Percentiles rank a stretch among this genome's conserved stretches.
These are phyloP conservation scores for Coccyzus lansbergi DNA, from an alignment of 2,797 vertebrate genomes.

Conservation along the genomic window DNA sequence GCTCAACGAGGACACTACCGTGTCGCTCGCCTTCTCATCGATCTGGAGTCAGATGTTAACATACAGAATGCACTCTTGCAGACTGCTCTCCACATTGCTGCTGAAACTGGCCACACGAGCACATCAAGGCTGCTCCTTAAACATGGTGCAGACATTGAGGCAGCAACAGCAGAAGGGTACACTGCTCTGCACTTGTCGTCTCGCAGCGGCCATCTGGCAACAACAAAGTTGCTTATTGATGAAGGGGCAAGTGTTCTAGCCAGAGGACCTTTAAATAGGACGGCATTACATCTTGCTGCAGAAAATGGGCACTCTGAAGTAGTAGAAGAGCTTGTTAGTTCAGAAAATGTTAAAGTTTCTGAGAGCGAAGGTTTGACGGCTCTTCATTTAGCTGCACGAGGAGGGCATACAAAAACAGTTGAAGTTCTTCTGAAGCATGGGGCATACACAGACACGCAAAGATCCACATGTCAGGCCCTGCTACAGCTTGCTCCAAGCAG, in stretches of 20 bases:
- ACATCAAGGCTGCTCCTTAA: conserved; percentile 92
- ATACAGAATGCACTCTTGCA: conserved; percentile 71
- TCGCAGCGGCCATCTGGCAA: conserved; percentile 86
- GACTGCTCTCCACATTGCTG: conserved; percentile 89
- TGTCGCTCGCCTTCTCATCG: conserved; percentile 93
- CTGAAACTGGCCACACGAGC: conserved; percentile 95
- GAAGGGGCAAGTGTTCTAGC: conserved; percentile 81
- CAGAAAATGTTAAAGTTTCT: conserved; percentile 68
- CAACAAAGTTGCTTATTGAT: conserved; percentile 87
- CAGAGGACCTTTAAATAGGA: conserved; percentile 74
- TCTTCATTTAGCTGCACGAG: conserved; percentile 83
- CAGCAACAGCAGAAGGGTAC: conserved; percentile 80
- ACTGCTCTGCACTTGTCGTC: conserved; percentile 90
- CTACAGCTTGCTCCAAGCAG: conserved; percentile 47
- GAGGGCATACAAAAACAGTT: conserved; percentile 79
- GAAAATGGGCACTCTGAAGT: conserved; percentile 87
- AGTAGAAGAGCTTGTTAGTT: conserved; percentile 83
- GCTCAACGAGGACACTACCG: conserved; percentile 95
- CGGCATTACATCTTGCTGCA: conserved; percentile 85
- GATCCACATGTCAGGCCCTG: conserved; percentile 41
- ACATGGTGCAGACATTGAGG: conserved; percentile 82
- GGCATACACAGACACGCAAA: conserved; percentile 48
- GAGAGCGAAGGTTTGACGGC: conserved; percentile 85
- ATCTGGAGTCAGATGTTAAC: conserved; percentile 84
- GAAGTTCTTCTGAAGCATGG: conserved; percentile 81